phyloP scores from a whole-genome alignment of 2,113 vertebrate species.

The Chionodraco myersi region DNA sequence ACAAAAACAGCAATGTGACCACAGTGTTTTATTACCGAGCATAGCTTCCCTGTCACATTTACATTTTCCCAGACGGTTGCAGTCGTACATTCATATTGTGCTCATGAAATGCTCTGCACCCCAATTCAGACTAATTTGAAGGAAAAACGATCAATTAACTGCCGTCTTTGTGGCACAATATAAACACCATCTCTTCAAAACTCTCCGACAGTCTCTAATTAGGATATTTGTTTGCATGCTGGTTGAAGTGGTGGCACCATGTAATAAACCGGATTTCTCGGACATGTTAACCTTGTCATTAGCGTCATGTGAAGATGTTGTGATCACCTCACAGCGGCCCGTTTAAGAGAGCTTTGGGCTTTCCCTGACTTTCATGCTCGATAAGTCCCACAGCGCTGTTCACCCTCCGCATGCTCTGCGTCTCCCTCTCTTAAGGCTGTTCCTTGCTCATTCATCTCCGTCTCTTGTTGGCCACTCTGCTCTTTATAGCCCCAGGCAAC shows the following conservation, averaged over 20 bases:
- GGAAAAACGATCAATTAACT: constrained; percentile 36
- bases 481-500: constrained; percentile 30
- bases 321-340: constrained; percentile 2
- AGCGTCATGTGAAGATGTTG: neutral
- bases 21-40: constrained; percentile 30
- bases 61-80: constrained; percentile 53
- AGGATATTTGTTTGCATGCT: constrained; percentile 25
- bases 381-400: neutral
- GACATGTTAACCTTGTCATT: constrained; percentile 16
- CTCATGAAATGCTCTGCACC: constrained; percentile 48
- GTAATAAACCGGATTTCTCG: neutral
- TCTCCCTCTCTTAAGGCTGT: constrained; percentile 11
- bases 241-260: constrained; percentile 13
- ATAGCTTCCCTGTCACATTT: constrained; percentile 22
- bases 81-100: constrained; percentile 34
- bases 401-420: neutral
- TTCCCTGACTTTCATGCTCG: constrained; percentile 10
- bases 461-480: constrained; percentile 45
- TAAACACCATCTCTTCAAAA: constrained; percentile 17
- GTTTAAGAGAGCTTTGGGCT: constrained; percentile 12
- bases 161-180: constrained; percentile 17
- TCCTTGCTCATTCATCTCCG: constrained; percentile 60
- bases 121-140: constrained; percentile 48
- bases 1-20: constrained; percentile 15
- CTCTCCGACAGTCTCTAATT: constrained; percentile 41